Evolutionary conservation across 2,113 vertebrate genomes (phyloP), one percentile per base, ranked within the genome.

Genomic region (Procavia capensis): DNA sequence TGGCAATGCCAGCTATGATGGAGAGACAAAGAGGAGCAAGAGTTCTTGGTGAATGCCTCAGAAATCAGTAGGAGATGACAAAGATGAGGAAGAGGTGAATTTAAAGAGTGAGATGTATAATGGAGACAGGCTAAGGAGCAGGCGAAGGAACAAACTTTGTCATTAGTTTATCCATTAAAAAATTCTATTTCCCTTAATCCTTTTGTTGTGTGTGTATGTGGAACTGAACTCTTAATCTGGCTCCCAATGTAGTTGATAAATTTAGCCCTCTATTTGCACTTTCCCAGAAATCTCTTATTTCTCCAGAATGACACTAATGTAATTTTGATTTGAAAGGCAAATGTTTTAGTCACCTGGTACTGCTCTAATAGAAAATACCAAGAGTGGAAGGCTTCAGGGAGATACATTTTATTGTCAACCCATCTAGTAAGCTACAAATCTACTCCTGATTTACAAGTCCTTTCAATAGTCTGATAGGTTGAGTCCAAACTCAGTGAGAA

Each of bases 261-360:
- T 93, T 92, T 57, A 87, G 72, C 24, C 84, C 79, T 31, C 11
- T 81, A 57, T 93, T 82, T 54, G 84, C 80, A 39, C 43, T 72
- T 97, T 84, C 72, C 68, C 91, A 91, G 96, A 94, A 89, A 88
- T 88, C 78, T 89, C 50, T 75, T 80, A 66, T 85, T 96, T 94
- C 70, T 50, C 94, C 80, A 81, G 85, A 90, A 34, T 88, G 96
- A 83, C 85, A 91, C 45, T 27, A 47, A 80, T 96, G 84, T 75
- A 89, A n/a, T 72, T 93, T 66, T 96, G 79, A 91, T 85, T 95
- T 97, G 86, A 95, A 97, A 94, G 81, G 70, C 17, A 75, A 88
- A n/a, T n/a, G n/a, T n/a, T n/a, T n/a, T n/a, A n/a, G n/a, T n/a
- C n/a, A n/a, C n/a, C n/a, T n/a, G n/a, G n/a, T n/a, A n/a, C n/a